Base-by-base conservation (phyloP, 1,140 invertebrate genomes). In the Camponotus pennsylvanicus region DNA sequence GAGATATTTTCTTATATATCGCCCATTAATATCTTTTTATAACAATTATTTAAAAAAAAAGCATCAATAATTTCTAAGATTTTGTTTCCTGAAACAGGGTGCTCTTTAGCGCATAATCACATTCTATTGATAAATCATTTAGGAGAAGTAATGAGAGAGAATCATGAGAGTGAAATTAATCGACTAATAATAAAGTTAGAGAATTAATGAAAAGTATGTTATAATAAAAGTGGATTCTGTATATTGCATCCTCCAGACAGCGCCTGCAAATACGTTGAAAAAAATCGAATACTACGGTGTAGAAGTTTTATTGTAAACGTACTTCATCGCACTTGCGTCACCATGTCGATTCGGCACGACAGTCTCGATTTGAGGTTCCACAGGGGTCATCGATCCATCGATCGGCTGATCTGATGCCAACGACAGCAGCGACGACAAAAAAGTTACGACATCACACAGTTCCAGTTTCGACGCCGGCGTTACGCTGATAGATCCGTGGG, bases 351-450 rank as follows among this genome's bases (percentile, higher is more conserved):
- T 55, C 59, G 21, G 37, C 45, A 55, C 40, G 37, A 11, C 80
- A 59, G 55, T 77, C 76, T 85, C 8, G 42, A 64, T 85, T 75
- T n/a, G 13, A 52, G 84, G 55, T 84, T 55, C 37, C 13, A 18
- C 2, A 57, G 11, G 52, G 89, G 84, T 90, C 87, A 87, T 85
- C 69, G 87, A 89, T 87, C 49, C 66, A 82, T 77, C 76, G 77
- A 88, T 79, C 76, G 70, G 34, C 32, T 49, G 76, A 21, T 82
- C 67, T 82, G 21, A 61, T 34, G 79, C 40, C 59, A 66, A 15
- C 34, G 71, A 86, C 70, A 79, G 63, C 55, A 15, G 49, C 67
- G 49, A 87, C 45, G 59, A 32, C 61, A 67, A 84, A 89, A 57
- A 71, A 67, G 49, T 89, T 82, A 27, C 59, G 76, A 89, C 80